Evolutionary conservation across 2,113 vertebrate species (phyloP).

Genomic region (Narcine bancroftii): DNA sequence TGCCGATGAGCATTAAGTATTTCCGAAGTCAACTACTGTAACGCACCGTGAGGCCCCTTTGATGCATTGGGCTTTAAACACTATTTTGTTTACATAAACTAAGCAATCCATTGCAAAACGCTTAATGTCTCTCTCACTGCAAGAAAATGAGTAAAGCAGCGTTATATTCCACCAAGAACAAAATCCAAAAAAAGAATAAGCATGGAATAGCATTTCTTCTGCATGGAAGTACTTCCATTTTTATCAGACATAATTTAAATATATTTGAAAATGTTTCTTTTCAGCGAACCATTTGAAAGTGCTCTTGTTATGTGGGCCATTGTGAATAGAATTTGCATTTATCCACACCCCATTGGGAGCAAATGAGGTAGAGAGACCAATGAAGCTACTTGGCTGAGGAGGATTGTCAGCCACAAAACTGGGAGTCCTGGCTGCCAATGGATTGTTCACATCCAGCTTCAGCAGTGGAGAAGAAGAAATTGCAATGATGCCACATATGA

Average conservation of each 20-base stretch:
- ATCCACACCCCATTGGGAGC: neutral
- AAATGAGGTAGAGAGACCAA: neutral
- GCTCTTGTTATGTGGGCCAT: neutral
- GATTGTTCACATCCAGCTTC: neutral
- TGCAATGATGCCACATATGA: neutral
- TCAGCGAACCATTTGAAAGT: neutral
- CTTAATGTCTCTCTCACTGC: neutral
- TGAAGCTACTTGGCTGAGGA: neutral
- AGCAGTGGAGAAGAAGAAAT: neutral
- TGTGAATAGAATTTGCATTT: neutral
- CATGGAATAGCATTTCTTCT: too few species aligned
- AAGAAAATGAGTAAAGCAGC: neutral
- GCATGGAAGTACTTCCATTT: neutral
- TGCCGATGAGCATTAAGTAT: neutral
- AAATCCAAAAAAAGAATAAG: neutral
- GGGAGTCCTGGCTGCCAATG: neutral
- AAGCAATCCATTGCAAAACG: neutral
- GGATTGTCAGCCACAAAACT: neutral
- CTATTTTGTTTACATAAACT: neutral
- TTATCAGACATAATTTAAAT: neutral
- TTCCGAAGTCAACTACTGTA: neutral
- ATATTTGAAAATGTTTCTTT: neutral
- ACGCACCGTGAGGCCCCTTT: neutral
- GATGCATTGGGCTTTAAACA: neutral
- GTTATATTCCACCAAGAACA: neutral